Conservation (phyloP, 1,140 invertebrate genomes). For the Macrocentrus cingulum region DNA sequence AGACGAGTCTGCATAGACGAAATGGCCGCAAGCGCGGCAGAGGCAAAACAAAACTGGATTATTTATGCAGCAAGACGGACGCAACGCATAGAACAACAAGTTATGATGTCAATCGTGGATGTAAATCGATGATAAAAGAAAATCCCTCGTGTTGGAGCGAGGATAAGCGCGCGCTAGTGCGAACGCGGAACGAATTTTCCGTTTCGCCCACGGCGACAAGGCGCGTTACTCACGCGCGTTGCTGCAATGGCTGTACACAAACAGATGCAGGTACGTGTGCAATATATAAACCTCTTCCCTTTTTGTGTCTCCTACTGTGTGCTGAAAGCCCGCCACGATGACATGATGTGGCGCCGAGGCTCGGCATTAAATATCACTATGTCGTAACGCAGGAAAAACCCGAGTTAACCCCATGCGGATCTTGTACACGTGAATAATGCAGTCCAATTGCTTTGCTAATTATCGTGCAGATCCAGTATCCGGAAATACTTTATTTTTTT, state of each 20-base stretch:
- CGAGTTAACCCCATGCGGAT: background rate
- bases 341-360: background rate
- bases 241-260: background rate
- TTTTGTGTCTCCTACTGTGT: background rate
- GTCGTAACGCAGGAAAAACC: background rate
- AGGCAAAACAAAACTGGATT: too few relatives aligned
- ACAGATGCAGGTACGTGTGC: background rate
- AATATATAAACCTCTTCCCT: background rate
- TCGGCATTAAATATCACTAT: background rate
- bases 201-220: conserved; percentile 18
- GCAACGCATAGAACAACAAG: too few relatives aligned
- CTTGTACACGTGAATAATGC: background rate
- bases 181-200: conserved; percentile 29
- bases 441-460: background rate
- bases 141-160: conserved; percentile 8
- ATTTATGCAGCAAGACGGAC: too few relatives aligned
- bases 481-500: too few relatives aligned
- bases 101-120: conserved; percentile 10
- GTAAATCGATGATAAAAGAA: conserved; percentile 2
- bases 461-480: background rate
- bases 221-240: conserved; percentile 17
- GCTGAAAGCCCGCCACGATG: background rate
- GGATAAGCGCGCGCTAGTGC: conserved; percentile 13
- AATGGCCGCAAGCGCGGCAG: too few relatives aligned
- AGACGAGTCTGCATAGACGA: too few relatives aligned